These are phyloP conservation scores for Sebastes kiyomatsui DNA, from an alignment of 2,797 vertebrate genomes.

Conservation along the genomic window DNA sequence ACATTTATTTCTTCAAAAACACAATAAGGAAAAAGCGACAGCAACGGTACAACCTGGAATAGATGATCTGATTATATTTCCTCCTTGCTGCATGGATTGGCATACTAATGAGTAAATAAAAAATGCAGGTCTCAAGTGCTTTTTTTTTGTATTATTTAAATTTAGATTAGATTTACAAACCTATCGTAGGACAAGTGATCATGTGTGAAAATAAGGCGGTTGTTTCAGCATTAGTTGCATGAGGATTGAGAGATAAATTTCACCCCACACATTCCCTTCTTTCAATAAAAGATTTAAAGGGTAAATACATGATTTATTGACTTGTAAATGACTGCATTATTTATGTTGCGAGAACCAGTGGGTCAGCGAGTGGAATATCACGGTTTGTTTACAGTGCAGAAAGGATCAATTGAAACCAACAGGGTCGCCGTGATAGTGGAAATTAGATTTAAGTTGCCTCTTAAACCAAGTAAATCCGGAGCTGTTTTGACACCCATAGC, in stretches of 20 bases:
- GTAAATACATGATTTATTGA: neutral
- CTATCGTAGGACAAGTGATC: neutral
- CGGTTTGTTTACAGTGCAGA: slow-evolving; percentile 16
- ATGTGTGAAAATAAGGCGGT: neutral
- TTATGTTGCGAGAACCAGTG: neutral
- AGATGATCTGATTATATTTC: neutral
- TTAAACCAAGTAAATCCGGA: slow-evolving; percentile 24
- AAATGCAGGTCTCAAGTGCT: neutral
- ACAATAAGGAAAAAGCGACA: neutral
- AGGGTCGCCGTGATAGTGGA: neutral
- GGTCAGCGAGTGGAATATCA: neutral
- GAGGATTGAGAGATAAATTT: neutral
- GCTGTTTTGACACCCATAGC: slow-evolving; percentile 34
- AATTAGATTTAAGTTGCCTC: slow-evolving; percentile 25
- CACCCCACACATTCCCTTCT: neutral
- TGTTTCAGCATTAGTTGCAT: neutral
- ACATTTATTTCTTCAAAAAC: neutral
- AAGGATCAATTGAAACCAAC: slow-evolving; percentile 18
- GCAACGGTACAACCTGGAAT: neutral
- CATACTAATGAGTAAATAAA: neutral
- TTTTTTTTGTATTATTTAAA: neutral
- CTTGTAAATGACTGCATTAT: slow-evolving; percentile 21
- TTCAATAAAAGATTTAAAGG: slow-evolving; percentile 1
- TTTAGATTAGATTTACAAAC: neutral
- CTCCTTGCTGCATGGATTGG: neutral